These are phyloP conservation scores for Helostoma temminkii DNA, from an alignment of 2,797 vertebrate species.

Conservation along the genomic window DNA sequence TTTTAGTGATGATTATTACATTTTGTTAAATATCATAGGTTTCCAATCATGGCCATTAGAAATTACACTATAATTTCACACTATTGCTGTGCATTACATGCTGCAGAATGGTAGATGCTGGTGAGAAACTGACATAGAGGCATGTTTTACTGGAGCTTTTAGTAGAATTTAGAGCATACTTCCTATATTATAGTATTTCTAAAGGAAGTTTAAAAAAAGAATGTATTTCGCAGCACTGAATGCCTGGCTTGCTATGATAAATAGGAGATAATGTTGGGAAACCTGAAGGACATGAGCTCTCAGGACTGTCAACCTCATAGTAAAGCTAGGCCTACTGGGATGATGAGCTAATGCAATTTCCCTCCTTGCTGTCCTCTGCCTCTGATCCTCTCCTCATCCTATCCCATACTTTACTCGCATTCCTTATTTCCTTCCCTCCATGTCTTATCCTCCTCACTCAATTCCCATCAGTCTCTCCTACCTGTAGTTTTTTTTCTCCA, in stretches of 20 bases:
- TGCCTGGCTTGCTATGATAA: constrained; percentile 53
- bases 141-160: constrained; percentile 4
- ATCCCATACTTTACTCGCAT: constrained; percentile 47
- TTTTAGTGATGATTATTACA: not conserved
- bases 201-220: constrained; percentile 14
- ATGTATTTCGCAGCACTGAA: constrained; percentile 46
- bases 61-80: constrained; percentile 10
- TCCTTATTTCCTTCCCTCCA: constrained; percentile 61
- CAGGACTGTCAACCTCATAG: constrained; percentile 73
- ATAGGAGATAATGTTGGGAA: constrained; percentile 66
- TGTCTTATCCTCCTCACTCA: constrained; percentile 55
- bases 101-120: constrained; percentile 19
- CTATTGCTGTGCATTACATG: constrained; percentile 8
- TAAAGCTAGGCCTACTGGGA: constrained; percentile 68
- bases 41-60: not conserved
- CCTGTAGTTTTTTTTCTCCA: constrained; percentile 45
- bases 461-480: constrained; percentile 47
- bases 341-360: constrained; percentile 73
- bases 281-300: constrained; percentile 74
- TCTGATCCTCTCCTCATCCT: constrained; percentile 69
- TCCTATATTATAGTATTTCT: constrained; percentile 34
- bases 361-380: constrained; percentile 64
- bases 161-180: constrained; percentile 13
- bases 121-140: constrained; percentile 30
- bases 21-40: not conserved